phyloP scores from a whole-genome alignment of 1,140 invertebrate species.

The Brachionus paranguensis region DNA sequence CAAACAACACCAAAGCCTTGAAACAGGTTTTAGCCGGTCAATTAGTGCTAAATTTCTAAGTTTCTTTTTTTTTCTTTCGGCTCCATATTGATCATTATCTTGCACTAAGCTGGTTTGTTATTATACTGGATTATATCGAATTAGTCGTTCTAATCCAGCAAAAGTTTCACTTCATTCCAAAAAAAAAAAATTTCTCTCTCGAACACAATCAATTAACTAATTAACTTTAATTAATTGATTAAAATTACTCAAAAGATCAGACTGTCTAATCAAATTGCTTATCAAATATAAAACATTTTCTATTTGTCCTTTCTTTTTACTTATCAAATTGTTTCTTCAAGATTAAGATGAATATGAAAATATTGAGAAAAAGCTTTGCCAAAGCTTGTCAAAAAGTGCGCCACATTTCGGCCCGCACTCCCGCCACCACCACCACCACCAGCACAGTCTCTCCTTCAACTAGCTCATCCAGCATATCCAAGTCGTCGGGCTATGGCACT shows the following conservation, averaged over 20 bases:
- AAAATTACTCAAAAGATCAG: slow-evolving; percentile 12
- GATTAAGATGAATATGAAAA: slow-evolving; percentile 5
- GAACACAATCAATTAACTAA: slow-evolving; percentile 1
- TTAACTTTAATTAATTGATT: slow-evolving; percentile 8
- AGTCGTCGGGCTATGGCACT: slow-evolving; percentile 1
- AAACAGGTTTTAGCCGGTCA: not conserved
- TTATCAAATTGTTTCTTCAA: not conserved
- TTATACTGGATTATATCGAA: not conserved
- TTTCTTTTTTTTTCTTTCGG: not conserved
- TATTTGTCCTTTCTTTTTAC: not conserved
- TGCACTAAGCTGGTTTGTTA: not conserved
- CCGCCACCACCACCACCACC: not conserved
- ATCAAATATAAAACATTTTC: not conserved
- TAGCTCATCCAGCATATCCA: not conserved
- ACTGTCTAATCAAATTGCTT: not conserved
- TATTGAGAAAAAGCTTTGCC: slow-evolving; percentile 10
- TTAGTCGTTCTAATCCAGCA: slow-evolving; percentile 19
- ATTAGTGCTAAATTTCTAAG: slow-evolving; percentile 15
- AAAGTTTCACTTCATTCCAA: not conserved
- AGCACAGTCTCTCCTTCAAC: not conserved
- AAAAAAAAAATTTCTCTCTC: not conserved
- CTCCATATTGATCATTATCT: slow-evolving; percentile 21
- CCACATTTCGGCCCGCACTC: not conserved
- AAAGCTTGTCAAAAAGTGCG: not conserved
- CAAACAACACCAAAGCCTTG: not conserved